Evolutionary conservation across 2,797 vertebrate species (phyloP).

Genomic region (Carduelis carduelis): DNA sequence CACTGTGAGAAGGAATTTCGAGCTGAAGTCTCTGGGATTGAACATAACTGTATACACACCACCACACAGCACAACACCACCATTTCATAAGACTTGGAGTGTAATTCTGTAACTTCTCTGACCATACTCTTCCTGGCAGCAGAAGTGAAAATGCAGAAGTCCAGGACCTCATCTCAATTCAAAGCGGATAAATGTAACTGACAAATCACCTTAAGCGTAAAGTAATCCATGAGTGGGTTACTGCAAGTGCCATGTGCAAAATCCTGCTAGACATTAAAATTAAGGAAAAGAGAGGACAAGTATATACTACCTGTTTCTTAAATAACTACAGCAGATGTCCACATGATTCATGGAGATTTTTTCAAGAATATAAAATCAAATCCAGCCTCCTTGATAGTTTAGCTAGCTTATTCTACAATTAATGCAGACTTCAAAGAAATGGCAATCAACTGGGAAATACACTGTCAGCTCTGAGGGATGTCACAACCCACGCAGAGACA

Average conservation of each 20-base stretch:
- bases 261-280: neutral
- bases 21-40: neutral
- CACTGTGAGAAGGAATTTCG: neutral
- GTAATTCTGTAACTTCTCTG: neutral
- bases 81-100: neutral
- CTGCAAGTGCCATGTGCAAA: neutral
- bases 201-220: neutral
- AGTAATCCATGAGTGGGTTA: slow-evolving; percentile 9
- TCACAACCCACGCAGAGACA: neutral
- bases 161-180: neutral
- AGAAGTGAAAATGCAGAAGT: neutral
- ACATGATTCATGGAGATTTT: neutral
- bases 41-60: neutral
- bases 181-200: neutral
- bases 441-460: neutral
- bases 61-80: neutral
- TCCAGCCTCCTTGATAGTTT: neutral
- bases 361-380: neutral
- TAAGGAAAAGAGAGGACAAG: neutral
- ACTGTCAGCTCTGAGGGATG: neutral
- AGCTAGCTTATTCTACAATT: neutral
- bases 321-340: neutral
- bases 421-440: neutral
- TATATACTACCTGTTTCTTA: neutral
- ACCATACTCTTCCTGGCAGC: neutral